Evolutionary conservation across 1,140 invertebrate genomes (phyloP).

Genomic region (Drosophila azteca): DNA sequence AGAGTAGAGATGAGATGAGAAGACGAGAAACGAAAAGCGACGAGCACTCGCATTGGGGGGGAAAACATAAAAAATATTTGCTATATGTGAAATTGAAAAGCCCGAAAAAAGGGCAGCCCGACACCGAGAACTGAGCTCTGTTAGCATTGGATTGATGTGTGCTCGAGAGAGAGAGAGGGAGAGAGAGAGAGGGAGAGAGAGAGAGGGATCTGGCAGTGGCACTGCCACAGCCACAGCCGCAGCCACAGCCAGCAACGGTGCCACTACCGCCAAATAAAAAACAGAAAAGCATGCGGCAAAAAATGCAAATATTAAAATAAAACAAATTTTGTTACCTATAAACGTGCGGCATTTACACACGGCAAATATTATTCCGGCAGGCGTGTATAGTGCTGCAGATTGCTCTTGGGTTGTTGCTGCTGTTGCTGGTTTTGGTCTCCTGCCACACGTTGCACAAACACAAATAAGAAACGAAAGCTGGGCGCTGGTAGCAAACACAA

Average conservation of each 20-base stretch:
- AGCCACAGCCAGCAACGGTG: too few relatives aligned
- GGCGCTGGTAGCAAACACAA: constrained; percentile 20
- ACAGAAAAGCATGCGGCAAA: constrained; percentile 26
- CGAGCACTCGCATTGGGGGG: constrained; percentile 11
- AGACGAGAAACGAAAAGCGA: constrained; percentile 42
- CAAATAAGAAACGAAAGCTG: constrained; percentile 34
- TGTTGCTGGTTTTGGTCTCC: not conserved
- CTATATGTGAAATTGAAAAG: constrained; percentile 79
- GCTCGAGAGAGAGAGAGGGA: constrained; percentile 22
- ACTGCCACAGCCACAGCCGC: not conserved
- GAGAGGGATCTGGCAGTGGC: constrained; percentile 24
- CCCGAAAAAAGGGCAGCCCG: constrained; percentile 72
- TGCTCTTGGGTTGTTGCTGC: constrained; percentile 3
- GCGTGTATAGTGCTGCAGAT: constrained; percentile 11
- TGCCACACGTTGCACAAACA: constrained; percentile 51
- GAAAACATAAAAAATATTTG: constrained; percentile 78
- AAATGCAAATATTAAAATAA: constrained; percentile 73
- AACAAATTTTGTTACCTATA: constrained; percentile 75
- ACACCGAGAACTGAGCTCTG: constrained; percentile 52
- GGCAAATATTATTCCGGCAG: constrained; percentile 59
- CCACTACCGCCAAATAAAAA: constrained; percentile 19
- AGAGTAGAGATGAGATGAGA: constrained; percentile 16
- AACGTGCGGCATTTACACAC: constrained; percentile 67
- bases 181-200: too few relatives aligned
- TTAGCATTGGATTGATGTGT: constrained; percentile 70